Base-by-base conservation (phyloP, 1,140 invertebrate genomes). In the Aplysia californica region DNA sequence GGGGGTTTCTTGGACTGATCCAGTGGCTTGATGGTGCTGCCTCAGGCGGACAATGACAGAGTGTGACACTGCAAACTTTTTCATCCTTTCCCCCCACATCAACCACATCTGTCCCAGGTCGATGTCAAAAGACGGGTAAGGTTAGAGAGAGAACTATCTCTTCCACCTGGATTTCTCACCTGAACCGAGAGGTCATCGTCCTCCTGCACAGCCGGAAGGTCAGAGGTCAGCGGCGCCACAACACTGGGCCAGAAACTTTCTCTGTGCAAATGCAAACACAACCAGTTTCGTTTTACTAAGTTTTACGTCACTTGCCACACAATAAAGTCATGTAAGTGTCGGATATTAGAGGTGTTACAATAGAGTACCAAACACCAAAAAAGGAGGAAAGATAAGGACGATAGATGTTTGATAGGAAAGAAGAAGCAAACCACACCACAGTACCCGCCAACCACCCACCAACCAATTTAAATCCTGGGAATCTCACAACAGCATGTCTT, bases 181-280 rank as follows among this genome's bases (percentile, higher is more conserved):
- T 78, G 50, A 58, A 36, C 38, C 56, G 65, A 67, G 15, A 50
- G 38, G 3, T 41, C 26, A 35, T 65, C 65, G 44, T 77, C 70
- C 39, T 64, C 56, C 20, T 64, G 38, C n/a, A 55, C n/a, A 3
- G 67, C 67, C 18, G 69, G 55, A 0, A 87, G 50, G 67, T 85
- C 81, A 55, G 77, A 67, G 4, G 75, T 78, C 70, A 88, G 69
- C 26, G 86, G 83, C 23, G 75, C 76, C 77, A 82, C 82, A 18
- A 88, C 80, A 81, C 85, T 87, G 6, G 77, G 55, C 87, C 87
- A 88, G 66, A 88, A 88, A n/a, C 77, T 73, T 29, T 83, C 76
- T 55, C 86, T 88, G 74, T 18, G 58, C 10, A 61, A 61, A 61
- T 6, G 44, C 10, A 10, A 50, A 50, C 10, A 50, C 44, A 50